Evolutionary conservation across 1,140 invertebrate species (phyloP).

Genomic region (Ips nitidus): DNA sequence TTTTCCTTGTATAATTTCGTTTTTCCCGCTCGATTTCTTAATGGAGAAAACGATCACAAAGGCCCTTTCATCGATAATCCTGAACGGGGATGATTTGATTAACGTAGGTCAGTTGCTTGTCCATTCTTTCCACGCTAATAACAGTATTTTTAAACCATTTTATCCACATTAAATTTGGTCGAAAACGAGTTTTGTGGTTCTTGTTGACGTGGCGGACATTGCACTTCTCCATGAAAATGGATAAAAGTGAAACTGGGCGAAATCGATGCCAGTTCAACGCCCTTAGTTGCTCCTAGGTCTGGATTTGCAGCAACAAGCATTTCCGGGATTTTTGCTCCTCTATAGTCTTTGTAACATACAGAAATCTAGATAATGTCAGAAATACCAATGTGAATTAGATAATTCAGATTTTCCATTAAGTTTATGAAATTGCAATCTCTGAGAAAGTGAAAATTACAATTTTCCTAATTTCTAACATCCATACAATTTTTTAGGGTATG

Average conservation of each 20-base stretch:
- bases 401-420: too few relatives aligned
- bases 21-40: constrained; percentile 4
- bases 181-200: too few relatives aligned
- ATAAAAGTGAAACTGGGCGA: constrained; percentile 41
- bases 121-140: too few relatives aligned
- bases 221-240: constrained; percentile 14
- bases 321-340: background rate
- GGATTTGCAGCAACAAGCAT: constrained; percentile 25
- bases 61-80: background rate
- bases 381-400: background rate
- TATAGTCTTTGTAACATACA: background rate
- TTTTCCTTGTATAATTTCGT: constrained; percentile 30
- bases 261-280: constrained; percentile 37
- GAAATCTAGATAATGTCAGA: background rate
- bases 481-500: too few relatives aligned
- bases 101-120: too few relatives aligned
- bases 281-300: constrained; percentile 25
- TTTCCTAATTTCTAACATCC: too few relatives aligned
- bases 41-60: background rate
- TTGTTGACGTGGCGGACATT: too few relatives aligned
- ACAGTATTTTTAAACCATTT: too few relatives aligned
- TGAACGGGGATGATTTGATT: too few relatives aligned
- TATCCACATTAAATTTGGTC: too few relatives aligned
- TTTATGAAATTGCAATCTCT: too few relatives aligned
- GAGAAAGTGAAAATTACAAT: too few relatives aligned